These are phyloP conservation scores for Sebastes oblongus DNA, from an alignment of 2,797 vertebrate species.

Conservation along the genomic window DNA sequence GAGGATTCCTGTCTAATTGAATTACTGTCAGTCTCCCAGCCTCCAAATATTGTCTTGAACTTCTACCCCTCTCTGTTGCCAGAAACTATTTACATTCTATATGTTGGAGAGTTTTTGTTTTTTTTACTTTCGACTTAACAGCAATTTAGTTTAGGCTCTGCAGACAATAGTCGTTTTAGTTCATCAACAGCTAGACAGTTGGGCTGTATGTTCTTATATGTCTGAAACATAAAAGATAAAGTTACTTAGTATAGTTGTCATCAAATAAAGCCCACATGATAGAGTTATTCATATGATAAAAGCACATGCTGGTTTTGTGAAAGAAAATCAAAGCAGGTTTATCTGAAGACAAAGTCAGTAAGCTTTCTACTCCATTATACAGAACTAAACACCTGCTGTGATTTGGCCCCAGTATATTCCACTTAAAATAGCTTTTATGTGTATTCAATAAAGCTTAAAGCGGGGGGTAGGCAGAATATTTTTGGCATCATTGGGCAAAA, in stretches of 20 bases:
- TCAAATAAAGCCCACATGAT: slow-evolving; percentile 9
- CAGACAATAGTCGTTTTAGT: slow-evolving; percentile 3
- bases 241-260: slow-evolving; percentile 11
- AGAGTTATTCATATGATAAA: slow-evolving; percentile 10
- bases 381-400: slow-evolving; percentile 48
- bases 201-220: neutral
- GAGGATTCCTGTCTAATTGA: slow-evolving; percentile 90
- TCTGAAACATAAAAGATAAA: neutral
- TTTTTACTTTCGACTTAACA: slow-evolving; percentile 17
- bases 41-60: slow-evolving; percentile 89
- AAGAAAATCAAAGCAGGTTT: slow-evolving; percentile 20
- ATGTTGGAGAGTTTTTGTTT: slow-evolving; percentile 6
- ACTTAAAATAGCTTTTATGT: neutral
- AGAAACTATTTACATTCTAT: slow-evolving; percentile 66
- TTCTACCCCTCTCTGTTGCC: slow-evolving; percentile 76
- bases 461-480: no score
- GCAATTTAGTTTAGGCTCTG: slow-evolving; percentile 11
- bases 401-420: slow-evolving; percentile 19
- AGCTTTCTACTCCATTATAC: slow-evolving; percentile 7
- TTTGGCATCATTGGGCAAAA: no score
- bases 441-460: slow-evolving; percentile 26
- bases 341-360: slow-evolving; percentile 3
- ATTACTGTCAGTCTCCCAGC: slow-evolving; percentile 87
- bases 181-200: neutral
- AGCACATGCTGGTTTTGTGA: slow-evolving; percentile 1